These are phyloP conservation scores for Melospiza melodia DNA, from an alignment of 2,113 vertebrate genomes.

Conservation along the genomic window DNA sequence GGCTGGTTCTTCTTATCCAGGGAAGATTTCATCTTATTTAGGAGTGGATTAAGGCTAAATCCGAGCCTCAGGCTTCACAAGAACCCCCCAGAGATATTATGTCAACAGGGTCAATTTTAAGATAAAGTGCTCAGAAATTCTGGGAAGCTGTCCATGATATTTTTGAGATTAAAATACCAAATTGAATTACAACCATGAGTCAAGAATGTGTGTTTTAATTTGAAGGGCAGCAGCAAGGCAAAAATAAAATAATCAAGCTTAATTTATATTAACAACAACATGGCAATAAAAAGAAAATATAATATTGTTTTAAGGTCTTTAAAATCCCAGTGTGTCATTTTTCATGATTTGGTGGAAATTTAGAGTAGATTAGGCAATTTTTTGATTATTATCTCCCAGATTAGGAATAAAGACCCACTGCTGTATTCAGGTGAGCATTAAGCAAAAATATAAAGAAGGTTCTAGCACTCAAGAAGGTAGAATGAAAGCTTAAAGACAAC, in stretches of 20 bases:
- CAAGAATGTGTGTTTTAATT: background rate
- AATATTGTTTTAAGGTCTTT: background rate
- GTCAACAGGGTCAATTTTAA: background rate
- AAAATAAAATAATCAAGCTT: background rate
- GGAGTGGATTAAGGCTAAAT: background rate
- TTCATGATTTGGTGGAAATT: background rate
- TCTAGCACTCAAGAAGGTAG: background rate
- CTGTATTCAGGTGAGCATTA: background rate
- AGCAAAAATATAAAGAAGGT: background rate
- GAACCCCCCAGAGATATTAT: background rate
- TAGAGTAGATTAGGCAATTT: background rate
- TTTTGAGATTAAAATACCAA: background rate
- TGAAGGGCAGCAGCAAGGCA: background rate
- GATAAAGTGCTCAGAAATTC: background rate
- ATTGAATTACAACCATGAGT: background rate
- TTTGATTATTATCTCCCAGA: background rate
- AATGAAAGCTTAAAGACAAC: background rate
- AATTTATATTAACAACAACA: background rate
- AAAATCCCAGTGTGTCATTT: background rate
- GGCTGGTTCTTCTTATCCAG: background rate
- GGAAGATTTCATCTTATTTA: background rate
- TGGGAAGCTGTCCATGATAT: background rate
- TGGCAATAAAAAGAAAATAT: background rate
- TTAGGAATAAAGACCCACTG: background rate
- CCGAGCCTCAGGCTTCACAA: background rate